Base-by-base conservation (phyloP, 2,888 invertebrate genomes). In the Microplitis deprimator region DNA sequence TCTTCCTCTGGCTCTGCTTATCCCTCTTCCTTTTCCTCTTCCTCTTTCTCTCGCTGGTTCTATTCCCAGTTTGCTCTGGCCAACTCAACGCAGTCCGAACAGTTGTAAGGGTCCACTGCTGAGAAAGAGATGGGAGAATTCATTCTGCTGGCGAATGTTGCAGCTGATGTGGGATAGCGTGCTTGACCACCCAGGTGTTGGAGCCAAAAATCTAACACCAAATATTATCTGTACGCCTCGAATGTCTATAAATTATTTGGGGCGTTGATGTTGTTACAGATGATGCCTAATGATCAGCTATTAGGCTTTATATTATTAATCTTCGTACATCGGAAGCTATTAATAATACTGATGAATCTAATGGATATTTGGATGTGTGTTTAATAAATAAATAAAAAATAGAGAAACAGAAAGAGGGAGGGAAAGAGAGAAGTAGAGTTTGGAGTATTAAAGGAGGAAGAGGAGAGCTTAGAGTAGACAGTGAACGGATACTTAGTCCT, bases 181-280 rank as follows among this genome's bases (percentile, higher is more conserved):
- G 64, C 79, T 79, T 84, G 88, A 88, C 88, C 87, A 88, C 88
- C 88, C 88, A 88, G 87, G 86, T 88, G 87, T 82, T 83, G 76
- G 68, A 60, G 64, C 50, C 41, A 61, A 41, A 68, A 71, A 61
- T 69, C 59, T 8, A 69, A 41, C 20, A 69, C 59, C 20, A 68
- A 20, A 68, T 17, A 6, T 29, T 29, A 29, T 29, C 29, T 4
- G 29, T 29, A 29, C 29, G 29, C 29, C 29, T 29, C 29, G 29
- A 29, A 29, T 29, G 50, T 50, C 50, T 50, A 50, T 50, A 13
- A 50, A 50, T 50, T 50, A 50, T 50, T 10, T 50, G 50, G 10
- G 8, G 50, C 10, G 50, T 8, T 13, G 50, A 13, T 50, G 13
- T 13, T 50, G 13, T 50, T 50, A 50, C 50, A 50, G 50, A 50